Evolutionary conservation across 2,113 vertebrate genomes (phyloP), one percentile per base, ranked within the genome.

Genomic region (Romanogobio albipinnatus): DNA sequence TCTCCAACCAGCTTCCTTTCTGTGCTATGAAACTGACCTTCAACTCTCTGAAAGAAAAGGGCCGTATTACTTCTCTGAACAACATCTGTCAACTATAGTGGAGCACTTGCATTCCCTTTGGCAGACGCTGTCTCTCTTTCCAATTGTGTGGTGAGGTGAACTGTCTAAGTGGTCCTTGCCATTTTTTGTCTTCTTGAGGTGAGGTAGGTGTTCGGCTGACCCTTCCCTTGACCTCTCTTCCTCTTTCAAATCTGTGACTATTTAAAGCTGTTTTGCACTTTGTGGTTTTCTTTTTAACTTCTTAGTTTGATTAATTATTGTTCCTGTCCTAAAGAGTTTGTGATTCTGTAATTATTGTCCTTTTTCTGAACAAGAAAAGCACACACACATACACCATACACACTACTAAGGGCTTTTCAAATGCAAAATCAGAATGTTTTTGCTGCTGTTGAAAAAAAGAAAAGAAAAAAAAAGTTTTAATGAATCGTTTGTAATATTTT

Each of bases 401-500:
- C 86, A 89, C 87, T 89, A 90, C 90, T 91, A 95, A 95, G 94
- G 95, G 95, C 94, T 94, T 93, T 91, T 87, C 80, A 85, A 89
- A 87, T 86, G 85, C 92, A 92, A 90, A 93, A 94, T 95, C 92
- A 92, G 92, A 95, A 95, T 95, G 94, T 94, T 94, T 84, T 93
- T 94, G 93, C 93, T 94, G 91, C 93, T 93, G 88, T 91, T 94
- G 91, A 92, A 84, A 93, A 88, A 86, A 90, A 10, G 14, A 24
- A 26, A 29, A 33, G 64, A 75, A 89, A 90, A 71, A 53, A 76
- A 91, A 81, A 74, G 90, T 93, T 92, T 93, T 88, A 91, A 91
- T 92, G 83, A 90, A 91, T 90, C 77, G 84, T 93, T 94, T 94
- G 92, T 95, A 94, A 93, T 94, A 93, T 93, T 95, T 95, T 94